Evolutionary conservation across 2,888 invertebrate species (phyloP), one percentile per base, ranked within the genome.

Genomic region (Hyposoter dolosus): DNA sequence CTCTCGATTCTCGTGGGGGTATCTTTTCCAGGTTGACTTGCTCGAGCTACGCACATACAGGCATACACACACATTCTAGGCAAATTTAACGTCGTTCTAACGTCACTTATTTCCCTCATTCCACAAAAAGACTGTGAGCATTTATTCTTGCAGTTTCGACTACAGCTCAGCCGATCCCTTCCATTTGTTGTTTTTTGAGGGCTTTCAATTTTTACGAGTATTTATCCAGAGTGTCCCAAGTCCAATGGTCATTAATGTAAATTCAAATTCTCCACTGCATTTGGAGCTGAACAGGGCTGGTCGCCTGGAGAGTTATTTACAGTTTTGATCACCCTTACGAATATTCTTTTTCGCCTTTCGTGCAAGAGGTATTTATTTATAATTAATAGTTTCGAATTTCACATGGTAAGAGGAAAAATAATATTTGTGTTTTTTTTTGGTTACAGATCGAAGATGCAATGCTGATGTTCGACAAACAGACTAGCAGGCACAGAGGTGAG

Each of bases 401-500:
- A 15, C 10, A n/a, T n/a, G 1, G n/a, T n/a, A 45, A n/a, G 0
- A 15, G 2, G 35, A 12, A n/a, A 56, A 65, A 28, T 19, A 76
- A 76, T 56, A 19, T 72, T 60, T 82, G 45, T 88, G 83, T 90
- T 87, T 93, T 94, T 88, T 83, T 90, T 87, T 95, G 95, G 95
- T 98, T 98, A 88, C 97, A 99, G 99, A 99, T 99, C 95, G 99
- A 99, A 95, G 99, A 99, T 95, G 99, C 99, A 93, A 99, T 99
- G 99, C 97, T 99, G 95, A 99, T 99, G 99, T 99, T 99, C 95
- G 99, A 99, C 96, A 99, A 99, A 96, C 99, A 99, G 95, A 99
- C 99, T 94, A 99, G 99, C 96, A 97, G 99, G 96, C 99, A 99
- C 96, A 98, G 99, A 98, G 98, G 98, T 98, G 83, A 93, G 93